Percentiles rank a stretch among this genome's conserved stretches.
Evolutionary conservation across 2,888 invertebrate genomes (phyloP).

Genomic region (Mylabris sibirica): DNA sequence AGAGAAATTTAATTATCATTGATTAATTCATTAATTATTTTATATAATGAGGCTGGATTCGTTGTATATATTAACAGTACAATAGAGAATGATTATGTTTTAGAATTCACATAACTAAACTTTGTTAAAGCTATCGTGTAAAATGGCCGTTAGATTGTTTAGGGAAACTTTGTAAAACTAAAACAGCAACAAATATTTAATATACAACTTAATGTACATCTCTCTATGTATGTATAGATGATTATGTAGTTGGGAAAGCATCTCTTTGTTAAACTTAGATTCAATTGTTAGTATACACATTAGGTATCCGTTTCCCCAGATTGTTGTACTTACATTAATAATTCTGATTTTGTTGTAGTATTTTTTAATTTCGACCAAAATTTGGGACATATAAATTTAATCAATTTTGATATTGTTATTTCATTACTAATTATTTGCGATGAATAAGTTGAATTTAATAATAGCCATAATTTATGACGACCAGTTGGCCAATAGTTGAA

Average conservation of each 20-base stretch:
- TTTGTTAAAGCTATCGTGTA: slow-evolving; percentile 25
- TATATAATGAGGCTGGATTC: slow-evolving; percentile 15
- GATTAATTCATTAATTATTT: neutral
- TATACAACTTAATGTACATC: slow-evolving; percentile 21
- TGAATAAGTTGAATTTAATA: slow-evolving; percentile 35
- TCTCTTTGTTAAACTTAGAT: slow-evolving; percentile 26
- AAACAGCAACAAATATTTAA: slow-evolving; percentile 28
- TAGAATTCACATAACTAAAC: slow-evolving; percentile 23
- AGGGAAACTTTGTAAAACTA: slow-evolving; percentile 31
- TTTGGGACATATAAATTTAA: neutral
- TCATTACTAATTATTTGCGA: slow-evolving; percentile 14
- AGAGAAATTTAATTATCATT: neutral
- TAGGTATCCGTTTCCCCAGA: neutral
- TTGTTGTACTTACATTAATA: neutral
- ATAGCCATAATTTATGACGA: slow-evolving; percentile 28
- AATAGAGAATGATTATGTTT: slow-evolving; percentile 27
- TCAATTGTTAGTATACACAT: slow-evolving; percentile 24
- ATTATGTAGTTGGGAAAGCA: slow-evolving; percentile 7
- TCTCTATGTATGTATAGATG: slow-evolving; percentile 13
- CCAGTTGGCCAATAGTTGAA: slow-evolving; percentile 35
- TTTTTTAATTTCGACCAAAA: neutral
- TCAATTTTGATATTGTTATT: slow-evolving; percentile 9
- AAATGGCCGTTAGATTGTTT: slow-evolving; percentile 31
- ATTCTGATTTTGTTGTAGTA: neutral
- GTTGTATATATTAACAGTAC: slow-evolving; percentile 22